Conservation (phyloP, 2,888 invertebrate species). For the Coleophora deauratella region DNA sequence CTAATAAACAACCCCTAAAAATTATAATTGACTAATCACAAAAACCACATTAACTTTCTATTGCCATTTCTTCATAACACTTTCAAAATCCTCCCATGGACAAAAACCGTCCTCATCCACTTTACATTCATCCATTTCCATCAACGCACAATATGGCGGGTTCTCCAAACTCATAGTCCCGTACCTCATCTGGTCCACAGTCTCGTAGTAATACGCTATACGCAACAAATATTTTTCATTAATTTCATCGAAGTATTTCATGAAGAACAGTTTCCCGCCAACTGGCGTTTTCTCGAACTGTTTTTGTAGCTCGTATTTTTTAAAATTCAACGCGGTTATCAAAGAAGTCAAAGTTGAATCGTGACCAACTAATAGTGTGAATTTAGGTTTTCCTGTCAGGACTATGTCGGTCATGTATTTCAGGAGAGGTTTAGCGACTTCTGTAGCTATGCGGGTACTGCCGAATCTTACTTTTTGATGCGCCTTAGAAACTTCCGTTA, state of each 20-base stretch:
- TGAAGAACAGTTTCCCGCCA: slow-evolving; percentile 52
- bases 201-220: slow-evolving; percentile 45
- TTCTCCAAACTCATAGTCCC: slow-evolving; percentile 25
- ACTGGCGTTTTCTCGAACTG: slow-evolving; percentile 48
- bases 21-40: too few species aligned
- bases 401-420: slow-evolving; percentile 34
- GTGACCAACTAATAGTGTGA: slow-evolving; percentile 45
- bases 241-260: slow-evolving; percentile 41
- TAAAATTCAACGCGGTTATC: slow-evolving; percentile 33
- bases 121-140: slow-evolving; percentile 33
- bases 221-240: slow-evolving; percentile 32
- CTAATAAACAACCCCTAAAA: too few species aligned
- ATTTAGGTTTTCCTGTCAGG: slow-evolving; percentile 23
- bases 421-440: slow-evolving; percentile 35
- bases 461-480: slow-evolving; percentile 46
- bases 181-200: slow-evolving; percentile 34
- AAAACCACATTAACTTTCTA: background rate
- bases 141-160: slow-evolving; percentile 31
- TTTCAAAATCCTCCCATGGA: slow-evolving; percentile 34
- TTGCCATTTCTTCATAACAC: slow-evolving; percentile 8
- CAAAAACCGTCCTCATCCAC: slow-evolving; percentile 35
- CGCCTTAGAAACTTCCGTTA: slow-evolving; percentile 32
- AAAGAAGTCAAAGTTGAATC: slow-evolving; percentile 47
- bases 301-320: slow-evolving; percentile 29
- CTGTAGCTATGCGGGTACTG: slow-evolving; percentile 27